Base-by-base conservation (phyloP, 1,140 invertebrate species). In the Diorhabda elongata region DNA sequence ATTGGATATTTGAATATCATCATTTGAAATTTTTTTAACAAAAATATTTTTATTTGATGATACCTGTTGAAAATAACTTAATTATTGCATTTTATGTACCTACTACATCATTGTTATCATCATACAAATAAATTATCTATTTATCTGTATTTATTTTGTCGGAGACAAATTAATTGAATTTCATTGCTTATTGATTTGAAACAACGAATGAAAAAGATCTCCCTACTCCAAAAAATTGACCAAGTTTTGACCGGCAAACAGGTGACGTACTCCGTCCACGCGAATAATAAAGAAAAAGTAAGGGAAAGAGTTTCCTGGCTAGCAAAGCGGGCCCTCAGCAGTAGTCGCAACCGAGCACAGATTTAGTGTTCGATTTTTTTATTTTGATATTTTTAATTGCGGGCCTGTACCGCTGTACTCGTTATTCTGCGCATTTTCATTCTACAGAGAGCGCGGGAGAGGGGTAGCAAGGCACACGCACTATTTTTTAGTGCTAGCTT, bases 351-450 rank as follows among this genome's bases (percentile, higher is more conserved):
- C 60, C 45, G 42, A 64, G 57, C 71, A 57, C 71, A 58, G 66
- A 61, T 58, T 61, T 61, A 65, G 59, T 58, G 70, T 75, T 77
- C 74, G 77, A 77, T 77, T 77, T 78, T 73, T 78, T 77, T 78
- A 78, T 80, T 80, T 81, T 81, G 79, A 80, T 79, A 81, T 81
- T 81, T 81, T 81, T 81, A 81, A 81, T 81, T 81, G 80, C 79
- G 78, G 78, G 74, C 75, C 80, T 80, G 78, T 81, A 81, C 65
- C 65, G 65, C 26, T 26, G 26, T 26, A 67, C 79, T 81, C 79
- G 77, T 80, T 80, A 80, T 80, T 81, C 79, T 81, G 80, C 80
- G 80, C 80, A 81, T 81, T 81, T 81, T 81, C 79, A 80, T 81
- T 77, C 78, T 69, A 63, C 61, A 71, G 63, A 52, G n/a, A 52